Conservation (phyloP, 2,797 vertebrate species). For the Myotis pilosus region DNA sequence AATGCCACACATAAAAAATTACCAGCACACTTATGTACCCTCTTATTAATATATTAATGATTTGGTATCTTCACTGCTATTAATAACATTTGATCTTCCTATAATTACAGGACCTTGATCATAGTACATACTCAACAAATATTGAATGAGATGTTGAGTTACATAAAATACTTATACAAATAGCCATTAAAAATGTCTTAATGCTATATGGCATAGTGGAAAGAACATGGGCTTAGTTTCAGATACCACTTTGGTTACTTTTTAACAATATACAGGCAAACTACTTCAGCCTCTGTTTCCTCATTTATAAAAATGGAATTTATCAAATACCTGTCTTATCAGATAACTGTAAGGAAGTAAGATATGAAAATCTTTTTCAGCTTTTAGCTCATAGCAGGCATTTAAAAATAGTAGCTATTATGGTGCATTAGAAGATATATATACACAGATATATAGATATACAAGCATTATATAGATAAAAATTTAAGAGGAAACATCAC, state of each 20-base stretch:
- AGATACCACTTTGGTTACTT: conserved; percentile 20
- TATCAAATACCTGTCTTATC: background rate
- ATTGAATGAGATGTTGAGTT: background rate
- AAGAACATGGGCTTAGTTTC: background rate
- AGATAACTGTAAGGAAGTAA: background rate
- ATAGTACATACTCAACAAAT: background rate
- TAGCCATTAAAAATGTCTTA: background rate
- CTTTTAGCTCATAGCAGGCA: background rate
- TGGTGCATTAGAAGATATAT: background rate
- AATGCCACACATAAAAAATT: background rate
- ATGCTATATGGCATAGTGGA: background rate
- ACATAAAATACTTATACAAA: background rate
- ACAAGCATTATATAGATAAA: background rate
- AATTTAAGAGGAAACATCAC: background rate
- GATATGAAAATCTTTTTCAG: background rate
- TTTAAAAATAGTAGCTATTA: background rate
- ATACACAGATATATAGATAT: background rate
- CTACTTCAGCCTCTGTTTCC: background rate
- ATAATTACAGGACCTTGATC: background rate
- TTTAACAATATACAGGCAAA: background rate
- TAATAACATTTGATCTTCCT: background rate
- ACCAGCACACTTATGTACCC: background rate
- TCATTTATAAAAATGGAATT: background rate
- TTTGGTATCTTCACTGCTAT: background rate
- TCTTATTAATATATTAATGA: background rate